phyloP scores from a whole-genome alignment of 2,797 vertebrate species.

The Falco rusticolus region DNA sequence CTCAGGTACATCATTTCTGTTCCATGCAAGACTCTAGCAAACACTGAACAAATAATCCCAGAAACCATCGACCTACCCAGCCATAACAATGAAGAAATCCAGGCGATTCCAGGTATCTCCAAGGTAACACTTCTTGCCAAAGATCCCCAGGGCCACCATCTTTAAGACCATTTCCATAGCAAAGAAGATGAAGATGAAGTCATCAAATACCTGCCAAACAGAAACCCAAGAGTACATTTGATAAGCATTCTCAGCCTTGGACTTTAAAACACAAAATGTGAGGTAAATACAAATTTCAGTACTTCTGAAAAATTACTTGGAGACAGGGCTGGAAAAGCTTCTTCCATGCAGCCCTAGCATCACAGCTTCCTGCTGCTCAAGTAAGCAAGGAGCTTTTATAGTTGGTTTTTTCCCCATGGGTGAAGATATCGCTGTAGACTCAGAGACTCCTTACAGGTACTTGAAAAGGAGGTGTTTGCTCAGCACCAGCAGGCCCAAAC shows the following conservation, averaged over 20 bases:
- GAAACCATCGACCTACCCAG: slow-evolving; percentile 83
- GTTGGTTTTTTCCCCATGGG: background rate
- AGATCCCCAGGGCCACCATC: slow-evolving; percentile 97
- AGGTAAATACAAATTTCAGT: background rate
- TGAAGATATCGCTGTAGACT: background rate
- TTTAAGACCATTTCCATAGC: slow-evolving; percentile 98
- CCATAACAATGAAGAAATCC: slow-evolving; percentile 98
- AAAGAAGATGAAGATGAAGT: slow-evolving; percentile 98
- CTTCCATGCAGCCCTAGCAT: background rate
- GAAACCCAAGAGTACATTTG: background rate
- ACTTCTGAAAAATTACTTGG: background rate
- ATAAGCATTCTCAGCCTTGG: background rate
- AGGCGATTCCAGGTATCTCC: slow-evolving; percentile 98
- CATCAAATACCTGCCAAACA: slow-evolving; percentile 89
- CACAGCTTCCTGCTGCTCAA: background rate
- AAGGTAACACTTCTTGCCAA: slow-evolving; percentile 94
- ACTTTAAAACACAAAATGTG: background rate
- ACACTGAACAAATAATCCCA: background rate
- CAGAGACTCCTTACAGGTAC: background rate
- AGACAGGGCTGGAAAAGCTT: background rate
- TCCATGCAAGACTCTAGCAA: background rate
- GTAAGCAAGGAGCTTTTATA: background rate
- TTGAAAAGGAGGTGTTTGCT: background rate
- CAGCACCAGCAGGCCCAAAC: background rate
- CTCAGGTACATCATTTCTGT: background rate